A percentile compares a stretch with the other conserved stretches of the same genome.
These are phyloP conservation scores for Epistrophe eligans DNA, from an alignment of 2,888 invertebrate genomes.

Conservation along the genomic window DNA sequence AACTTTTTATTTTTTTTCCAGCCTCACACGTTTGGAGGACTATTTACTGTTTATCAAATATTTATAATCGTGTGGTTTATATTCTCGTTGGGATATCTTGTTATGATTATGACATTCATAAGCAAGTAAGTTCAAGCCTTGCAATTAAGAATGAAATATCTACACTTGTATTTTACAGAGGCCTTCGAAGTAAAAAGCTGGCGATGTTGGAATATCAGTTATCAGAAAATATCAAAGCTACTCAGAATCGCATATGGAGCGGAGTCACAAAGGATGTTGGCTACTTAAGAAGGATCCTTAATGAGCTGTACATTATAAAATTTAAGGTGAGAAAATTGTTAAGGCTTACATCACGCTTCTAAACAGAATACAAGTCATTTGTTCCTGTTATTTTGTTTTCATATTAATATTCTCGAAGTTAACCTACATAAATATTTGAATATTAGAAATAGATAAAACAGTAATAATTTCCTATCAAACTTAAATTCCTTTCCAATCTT, in stretches of 20 bases:
- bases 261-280: slow-evolving; percentile 91
- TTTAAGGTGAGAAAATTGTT: slow-evolving; percentile 87
- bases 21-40: slow-evolving; percentile 85
- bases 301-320: slow-evolving; percentile 92
- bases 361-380: too few species aligned
- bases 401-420: too few species aligned
- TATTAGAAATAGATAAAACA: too few species aligned
- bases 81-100: slow-evolving; percentile 94
- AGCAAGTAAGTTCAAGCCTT: slow-evolving; percentile 84
- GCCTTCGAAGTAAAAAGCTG: slow-evolving; percentile 88
- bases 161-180: slow-evolving; percentile 79
- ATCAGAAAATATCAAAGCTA: slow-evolving; percentile 90
- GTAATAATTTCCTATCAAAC: too few species aligned
- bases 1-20: slow-evolving; percentile 56
- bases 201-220: slow-evolving; percentile 90
- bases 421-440: too few species aligned
- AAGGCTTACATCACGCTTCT: too few species aligned
- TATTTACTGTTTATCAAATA: slow-evolving; percentile 90
- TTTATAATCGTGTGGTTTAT: slow-evolving; percentile 95
- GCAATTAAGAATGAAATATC: slow-evolving; percentile 52
- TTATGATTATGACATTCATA: slow-evolving; percentile 95
- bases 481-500: too few species aligned
- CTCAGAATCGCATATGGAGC: slow-evolving; percentile 91
- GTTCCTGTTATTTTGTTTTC: too few species aligned
- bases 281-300: slow-evolving; percentile 89